Base-by-base conservation (phyloP, 2,797 vertebrate species). In the Pachyuromys duprasi region DNA sequence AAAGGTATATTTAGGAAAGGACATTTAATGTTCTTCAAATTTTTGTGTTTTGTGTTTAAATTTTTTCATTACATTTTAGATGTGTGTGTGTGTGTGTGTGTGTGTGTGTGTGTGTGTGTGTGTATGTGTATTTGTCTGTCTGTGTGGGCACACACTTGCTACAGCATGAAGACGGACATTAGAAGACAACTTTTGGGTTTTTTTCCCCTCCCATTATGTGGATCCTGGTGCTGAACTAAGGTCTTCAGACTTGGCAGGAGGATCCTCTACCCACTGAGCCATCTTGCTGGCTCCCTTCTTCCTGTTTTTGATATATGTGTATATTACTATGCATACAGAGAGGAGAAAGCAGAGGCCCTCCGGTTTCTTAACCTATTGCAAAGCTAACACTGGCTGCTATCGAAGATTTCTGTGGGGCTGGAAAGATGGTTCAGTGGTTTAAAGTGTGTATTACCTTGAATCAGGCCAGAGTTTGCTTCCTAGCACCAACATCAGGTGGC, bases 341-440 rank as follows among this genome's bases (percentile, higher is more conserved):
- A 92, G 6, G 39, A 86, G 36, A 94, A 89, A 84, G 76, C 12
- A 65, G 74, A 80, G 86, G 53, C 36, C 57, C 75, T 91, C 33
- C 49, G 67, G 60, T 36, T 36, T 87, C 67, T 26, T 42, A 31
- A 87, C 45, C 72, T 49, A 45, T 49, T 42, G 36, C 63, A 65
- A 75, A 9, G 60, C 1, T 17, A 45, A 53, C 63, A 72, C 0
- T 72, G 62, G 70, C 81, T 90, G 65, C 39, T 33, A 86, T 7
- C 24, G 55, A 78, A 45, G 53, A 88, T 36, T 75, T 22, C 14
- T 9, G 3, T 42, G 80, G 15, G 2, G 36, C 60, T 63, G 15
- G 80, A 42, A 8, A 62, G 26, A 82, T 42, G 28, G 60, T 8
- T 63, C 60, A 42, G n/a, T 17, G 60, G 36, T 42, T 42, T 63